Evolutionary conservation across 2,888 invertebrate species (phyloP).

Genomic region (Antheraea assamensis): DNA sequence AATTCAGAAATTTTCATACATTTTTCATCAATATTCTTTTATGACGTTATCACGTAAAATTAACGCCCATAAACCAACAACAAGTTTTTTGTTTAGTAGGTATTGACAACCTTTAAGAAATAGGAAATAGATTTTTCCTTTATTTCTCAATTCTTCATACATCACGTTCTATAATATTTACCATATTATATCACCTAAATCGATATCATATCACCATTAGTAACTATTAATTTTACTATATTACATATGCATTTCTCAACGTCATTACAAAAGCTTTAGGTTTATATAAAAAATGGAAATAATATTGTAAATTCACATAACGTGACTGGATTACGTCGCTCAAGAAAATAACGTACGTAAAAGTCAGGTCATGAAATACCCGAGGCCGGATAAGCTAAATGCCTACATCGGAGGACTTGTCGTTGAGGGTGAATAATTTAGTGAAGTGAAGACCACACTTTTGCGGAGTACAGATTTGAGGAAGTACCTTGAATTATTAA

Average conservation of each 20-base stretch:
- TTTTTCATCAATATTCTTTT: no score
- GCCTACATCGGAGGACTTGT: conserved; percentile 28
- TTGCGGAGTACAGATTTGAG: conserved; percentile 29
- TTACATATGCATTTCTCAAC: background rate
- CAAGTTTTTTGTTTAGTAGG: no score
- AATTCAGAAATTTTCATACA: no score
- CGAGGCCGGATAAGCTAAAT: conserved; percentile 23
- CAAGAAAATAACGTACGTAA: conserved; percentile 10
- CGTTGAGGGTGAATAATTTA: conserved; percentile 35
- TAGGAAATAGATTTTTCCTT: no score
- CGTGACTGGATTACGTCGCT: conserved; percentile 7
- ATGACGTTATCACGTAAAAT: no score
- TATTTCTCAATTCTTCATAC: no score
- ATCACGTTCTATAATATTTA: background rate
- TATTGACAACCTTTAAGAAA: no score
- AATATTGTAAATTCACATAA: background rate
- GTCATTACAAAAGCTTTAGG: background rate
- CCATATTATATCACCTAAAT: no score
- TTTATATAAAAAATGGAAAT: conserved; percentile 6
- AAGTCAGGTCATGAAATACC: conserved; percentile 11
- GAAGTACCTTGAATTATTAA: conserved; percentile 23
- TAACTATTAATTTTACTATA: background rate
- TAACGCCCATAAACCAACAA: no score
- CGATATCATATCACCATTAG: no score
- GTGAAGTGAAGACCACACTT: conserved; percentile 31